Conservation (phyloP, 2,113 vertebrate genomes). For the Sinocyclocheilus anshuiensis region DNA sequence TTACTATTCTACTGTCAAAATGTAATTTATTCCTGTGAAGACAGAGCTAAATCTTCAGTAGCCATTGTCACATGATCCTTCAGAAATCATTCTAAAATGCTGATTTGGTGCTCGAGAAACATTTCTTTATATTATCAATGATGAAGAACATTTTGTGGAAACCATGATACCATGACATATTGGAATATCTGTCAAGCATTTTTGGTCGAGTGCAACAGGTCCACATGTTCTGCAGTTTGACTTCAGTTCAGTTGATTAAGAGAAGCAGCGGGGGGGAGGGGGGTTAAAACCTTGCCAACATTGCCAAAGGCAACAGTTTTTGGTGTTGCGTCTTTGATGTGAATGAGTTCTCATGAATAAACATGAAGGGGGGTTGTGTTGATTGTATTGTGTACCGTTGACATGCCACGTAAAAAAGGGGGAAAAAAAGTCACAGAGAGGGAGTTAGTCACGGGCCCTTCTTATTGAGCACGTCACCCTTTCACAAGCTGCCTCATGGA, state of each 20-base stretch:
- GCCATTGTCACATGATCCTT: neutral
- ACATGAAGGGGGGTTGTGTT: conserved; percentile 56
- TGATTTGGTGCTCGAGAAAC: neutral
- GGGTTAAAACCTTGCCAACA: conserved; percentile 14
- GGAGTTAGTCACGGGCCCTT: conserved; percentile 58
- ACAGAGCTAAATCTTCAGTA: neutral
- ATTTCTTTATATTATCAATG: neutral
- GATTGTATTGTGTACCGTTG: conserved; percentile 54
- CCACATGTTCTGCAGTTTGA: neutral
- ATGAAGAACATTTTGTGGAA: neutral
- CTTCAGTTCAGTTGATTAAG: conserved; percentile 8
- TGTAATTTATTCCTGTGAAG: neutral
- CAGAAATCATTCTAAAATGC: neutral
- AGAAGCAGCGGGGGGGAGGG: neutral
- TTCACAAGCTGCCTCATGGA: conserved; percentile 49
- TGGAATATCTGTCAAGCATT: neutral
- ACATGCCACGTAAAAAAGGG: conserved; percentile 55
- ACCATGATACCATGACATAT: neutral
- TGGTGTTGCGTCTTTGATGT: conserved; percentile 49
- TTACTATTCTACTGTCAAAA: neutral
- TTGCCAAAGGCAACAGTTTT: conserved; percentile 49
- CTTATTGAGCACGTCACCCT: conserved; percentile 53
- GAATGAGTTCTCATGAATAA: conserved; percentile 59
- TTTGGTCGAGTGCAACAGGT: neutral
- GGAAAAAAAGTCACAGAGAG: conserved; percentile 52